Evolutionary conservation across 2,797 vertebrate genomes (phyloP).

Genomic region (Euphonia xanthogaster): DNA sequence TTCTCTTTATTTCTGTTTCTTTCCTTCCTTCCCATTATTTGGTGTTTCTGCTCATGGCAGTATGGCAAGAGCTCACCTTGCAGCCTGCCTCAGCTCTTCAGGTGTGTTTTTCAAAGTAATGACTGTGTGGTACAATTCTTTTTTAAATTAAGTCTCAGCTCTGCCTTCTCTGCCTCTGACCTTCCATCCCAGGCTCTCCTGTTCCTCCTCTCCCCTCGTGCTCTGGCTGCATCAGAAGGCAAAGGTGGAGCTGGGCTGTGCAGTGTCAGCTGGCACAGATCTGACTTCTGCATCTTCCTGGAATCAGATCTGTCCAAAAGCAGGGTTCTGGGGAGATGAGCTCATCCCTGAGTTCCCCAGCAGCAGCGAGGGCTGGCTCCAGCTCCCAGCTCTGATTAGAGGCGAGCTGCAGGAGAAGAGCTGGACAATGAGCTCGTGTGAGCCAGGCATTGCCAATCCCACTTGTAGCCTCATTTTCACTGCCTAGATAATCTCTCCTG

Average conservation of each 20-base stretch:
- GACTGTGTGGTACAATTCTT: neutral
- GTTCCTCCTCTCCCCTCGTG: neutral
- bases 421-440: neutral
- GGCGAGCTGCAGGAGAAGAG: neutral
- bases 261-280: neutral
- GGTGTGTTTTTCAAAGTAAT: neutral
- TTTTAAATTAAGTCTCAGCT: neutral
- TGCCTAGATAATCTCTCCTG: neutral
- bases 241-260: neutral
- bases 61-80: neutral
- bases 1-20: neutral
- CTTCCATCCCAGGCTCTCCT: neutral
- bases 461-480: neutral
- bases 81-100: neutral
- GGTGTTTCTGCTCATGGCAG: neutral
- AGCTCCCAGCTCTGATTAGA: neutral
- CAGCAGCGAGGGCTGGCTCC: neutral
- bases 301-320: neutral
- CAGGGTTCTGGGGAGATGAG: neutral
- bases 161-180: neutral
- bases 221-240: neutral
- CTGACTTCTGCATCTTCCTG: neutral
- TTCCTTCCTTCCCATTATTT: neutral
- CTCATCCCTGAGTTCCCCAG: neutral
- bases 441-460: neutral